Evolutionary conservation across 2,797 vertebrate genomes (phyloP).

Genomic region (Etheostoma perlongum): DNA sequence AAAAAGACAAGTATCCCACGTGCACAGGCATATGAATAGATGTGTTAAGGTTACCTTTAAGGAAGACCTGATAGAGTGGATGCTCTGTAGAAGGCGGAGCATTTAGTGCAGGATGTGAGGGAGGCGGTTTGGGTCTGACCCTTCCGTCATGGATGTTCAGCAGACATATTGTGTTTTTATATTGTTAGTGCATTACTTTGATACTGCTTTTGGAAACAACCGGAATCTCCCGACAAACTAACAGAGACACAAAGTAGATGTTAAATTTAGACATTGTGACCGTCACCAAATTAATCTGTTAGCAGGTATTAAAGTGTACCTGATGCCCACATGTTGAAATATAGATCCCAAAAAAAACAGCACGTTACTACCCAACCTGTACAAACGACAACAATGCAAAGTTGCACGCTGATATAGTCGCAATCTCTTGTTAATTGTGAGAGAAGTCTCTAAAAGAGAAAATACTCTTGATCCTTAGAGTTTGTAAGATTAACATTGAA

Average conservation of each 20-base stretch:
- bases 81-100: constrained; percentile 48
- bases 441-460: not conserved
- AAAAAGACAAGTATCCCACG: constrained; percentile 33
- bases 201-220: not conserved
- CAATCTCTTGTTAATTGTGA: not conserved
- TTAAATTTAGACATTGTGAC: not conserved
- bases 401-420: not conserved
- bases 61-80: constrained; percentile 59
- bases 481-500: not conserved
- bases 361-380: not conserved
- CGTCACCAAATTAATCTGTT: not conserved
- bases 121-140: constrained; percentile 57
- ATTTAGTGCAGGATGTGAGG: constrained; percentile 73
- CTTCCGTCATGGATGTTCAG: constrained; percentile 50
- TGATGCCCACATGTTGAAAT: not conserved
- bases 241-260: constrained; percentile 15
- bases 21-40: constrained; percentile 47
- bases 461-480: not conserved
- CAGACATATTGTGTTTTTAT: constrained; percentile 57
- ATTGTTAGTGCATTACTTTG: not conserved
- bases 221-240: not conserved
- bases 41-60: constrained; percentile 59
- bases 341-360: not conserved
- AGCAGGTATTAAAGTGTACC: not conserved
- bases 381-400: not conserved